These are phyloP conservation scores for Dione vanillae DNA, from an alignment of 2,888 invertebrate genomes.

Conservation along the genomic window DNA sequence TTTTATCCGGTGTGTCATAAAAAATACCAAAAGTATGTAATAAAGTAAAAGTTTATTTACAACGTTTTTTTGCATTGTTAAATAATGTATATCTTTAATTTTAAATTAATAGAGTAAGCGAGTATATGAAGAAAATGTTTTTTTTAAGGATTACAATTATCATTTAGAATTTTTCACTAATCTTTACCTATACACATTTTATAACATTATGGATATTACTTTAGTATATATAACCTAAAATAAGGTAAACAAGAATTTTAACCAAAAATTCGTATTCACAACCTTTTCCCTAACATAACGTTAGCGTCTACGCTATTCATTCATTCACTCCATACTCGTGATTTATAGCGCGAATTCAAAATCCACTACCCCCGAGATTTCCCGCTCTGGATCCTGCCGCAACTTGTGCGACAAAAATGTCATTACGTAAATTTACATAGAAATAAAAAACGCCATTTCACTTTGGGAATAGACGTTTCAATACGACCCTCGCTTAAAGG, in stretches of 20 bases:
- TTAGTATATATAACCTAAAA: background rate
- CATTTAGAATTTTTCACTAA: too few species aligned
- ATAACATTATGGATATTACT: background rate
- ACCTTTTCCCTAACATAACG: background rate
- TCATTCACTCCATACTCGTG: constrained; percentile 21
- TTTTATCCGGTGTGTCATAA: too few species aligned
- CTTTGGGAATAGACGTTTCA: constrained; percentile 50
- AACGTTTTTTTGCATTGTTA: too few species aligned
- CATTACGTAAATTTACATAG: constrained; percentile 80
- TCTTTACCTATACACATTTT: too few species aligned
- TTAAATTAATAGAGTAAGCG: too few species aligned
- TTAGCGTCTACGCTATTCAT: background rate
- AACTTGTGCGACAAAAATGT: constrained; percentile 80
- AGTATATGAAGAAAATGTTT: too few species aligned
- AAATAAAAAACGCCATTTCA: constrained; percentile 66
- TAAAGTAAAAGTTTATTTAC: too few species aligned
- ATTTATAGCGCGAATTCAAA: constrained; percentile 42
- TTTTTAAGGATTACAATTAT: too few species aligned
- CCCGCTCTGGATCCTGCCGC: constrained; percentile 71
- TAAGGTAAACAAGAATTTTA: background rate
- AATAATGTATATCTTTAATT: too few species aligned
- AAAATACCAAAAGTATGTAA: too few species aligned
- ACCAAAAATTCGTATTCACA: background rate
- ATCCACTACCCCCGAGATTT: constrained; percentile 48
- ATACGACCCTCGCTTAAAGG: constrained; percentile 25